These are phyloP conservation scores for Rhincodon typus DNA, from an alignment of 2,797 vertebrate genomes.

Conservation along the genomic window DNA sequence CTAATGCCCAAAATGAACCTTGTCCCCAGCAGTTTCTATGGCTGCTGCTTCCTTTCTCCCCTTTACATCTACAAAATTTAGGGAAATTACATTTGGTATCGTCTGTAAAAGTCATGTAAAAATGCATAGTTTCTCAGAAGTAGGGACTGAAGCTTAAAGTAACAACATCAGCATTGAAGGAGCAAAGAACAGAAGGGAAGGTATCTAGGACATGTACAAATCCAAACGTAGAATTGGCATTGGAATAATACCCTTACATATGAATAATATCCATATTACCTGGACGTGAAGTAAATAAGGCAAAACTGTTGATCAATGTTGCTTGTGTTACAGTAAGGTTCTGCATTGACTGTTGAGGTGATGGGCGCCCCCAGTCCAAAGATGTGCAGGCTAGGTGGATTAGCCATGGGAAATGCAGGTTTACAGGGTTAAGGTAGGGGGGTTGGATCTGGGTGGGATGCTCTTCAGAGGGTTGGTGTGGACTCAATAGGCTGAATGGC, in stretches of 20 bases:
- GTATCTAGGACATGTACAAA: background rate
- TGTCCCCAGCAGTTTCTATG: background rate
- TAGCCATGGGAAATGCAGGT: no score
- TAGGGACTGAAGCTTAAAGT: background rate
- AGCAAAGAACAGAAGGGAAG: background rate
- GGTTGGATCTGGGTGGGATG: no score
- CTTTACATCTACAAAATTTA: background rate
- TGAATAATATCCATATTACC: background rate
- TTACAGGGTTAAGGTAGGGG: no score
- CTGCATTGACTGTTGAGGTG: background rate
- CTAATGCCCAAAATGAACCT: background rate
- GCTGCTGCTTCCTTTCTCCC: background rate
- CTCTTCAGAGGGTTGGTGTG: no score
- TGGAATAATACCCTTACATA: background rate
- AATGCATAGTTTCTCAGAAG: background rate
- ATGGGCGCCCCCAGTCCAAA: no score
- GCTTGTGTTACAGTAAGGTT: background rate
- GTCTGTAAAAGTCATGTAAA: background rate
- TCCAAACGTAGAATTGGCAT: background rate
- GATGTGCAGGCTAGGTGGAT: no score
- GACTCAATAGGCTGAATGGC: no score
- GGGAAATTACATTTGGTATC: background rate
- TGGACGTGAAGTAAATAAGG: background rate
- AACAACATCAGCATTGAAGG: background rate
- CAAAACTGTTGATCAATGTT: background rate